These are phyloP conservation scores for Patella vulgata DNA, from an alignment of 1,140 invertebrate species.

Conservation along the genomic window DNA sequence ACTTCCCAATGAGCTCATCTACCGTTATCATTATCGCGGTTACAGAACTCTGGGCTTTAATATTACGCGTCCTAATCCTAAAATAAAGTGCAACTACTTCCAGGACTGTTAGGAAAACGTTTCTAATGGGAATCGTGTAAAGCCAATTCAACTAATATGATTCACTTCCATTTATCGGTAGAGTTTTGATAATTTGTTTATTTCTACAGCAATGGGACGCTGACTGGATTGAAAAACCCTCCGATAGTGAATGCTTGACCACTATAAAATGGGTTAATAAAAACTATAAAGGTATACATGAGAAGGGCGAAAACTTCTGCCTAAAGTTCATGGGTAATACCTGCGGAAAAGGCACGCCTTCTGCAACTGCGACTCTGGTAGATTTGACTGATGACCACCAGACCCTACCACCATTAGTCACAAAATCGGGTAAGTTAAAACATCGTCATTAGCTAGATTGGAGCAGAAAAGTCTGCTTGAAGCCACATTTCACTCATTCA, in stretches of 20 bases:
- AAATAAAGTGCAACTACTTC: neutral
- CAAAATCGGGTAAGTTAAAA: conserved; percentile 8
- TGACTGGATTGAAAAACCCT: conserved; percentile 19
- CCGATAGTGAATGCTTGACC: conserved; percentile 3
- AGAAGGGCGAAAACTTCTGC: conserved; percentile 21
- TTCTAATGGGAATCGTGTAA: too few species aligned
- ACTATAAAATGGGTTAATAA: conserved; percentile 29
- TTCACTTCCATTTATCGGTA: neutral
- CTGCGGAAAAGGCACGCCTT: conserved; percentile 15
- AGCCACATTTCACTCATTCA: neutral
- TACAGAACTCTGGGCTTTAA: neutral
- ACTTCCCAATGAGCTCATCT: neutral
- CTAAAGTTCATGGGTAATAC: conserved; percentile 37
- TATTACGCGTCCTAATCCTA: neutral
- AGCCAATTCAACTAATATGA: neutral
- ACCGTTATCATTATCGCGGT: neutral
- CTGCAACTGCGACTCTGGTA: conserved; percentile 21
- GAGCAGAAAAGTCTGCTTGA: neutral
- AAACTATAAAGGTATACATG: conserved; percentile 33
- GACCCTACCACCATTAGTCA: conserved; percentile 17
- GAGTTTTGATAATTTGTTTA: neutral
- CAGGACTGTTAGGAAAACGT: neutral
- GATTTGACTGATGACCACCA: conserved; percentile 33
- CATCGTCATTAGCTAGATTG: neutral
- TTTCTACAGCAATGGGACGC: conserved; percentile 35